phyloP scores from a whole-genome alignment of 1,140 invertebrate genomes.

The Dinothrombium tinctorium region DNA sequence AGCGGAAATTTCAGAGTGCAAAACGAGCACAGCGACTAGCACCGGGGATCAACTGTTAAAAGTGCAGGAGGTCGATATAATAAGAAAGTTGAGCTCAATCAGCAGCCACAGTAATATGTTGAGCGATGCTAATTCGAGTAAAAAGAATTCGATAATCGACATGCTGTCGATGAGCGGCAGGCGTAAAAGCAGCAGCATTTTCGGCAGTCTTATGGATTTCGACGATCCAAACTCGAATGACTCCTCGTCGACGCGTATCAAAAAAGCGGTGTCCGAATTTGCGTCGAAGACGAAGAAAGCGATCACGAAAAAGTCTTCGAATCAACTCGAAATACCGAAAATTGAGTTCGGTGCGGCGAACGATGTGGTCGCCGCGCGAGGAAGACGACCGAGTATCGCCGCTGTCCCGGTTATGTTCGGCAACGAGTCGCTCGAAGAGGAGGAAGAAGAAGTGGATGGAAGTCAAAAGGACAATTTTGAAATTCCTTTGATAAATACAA shows the following conservation, averaged over 20 bases:
- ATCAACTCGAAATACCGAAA: constrained; percentile 18
- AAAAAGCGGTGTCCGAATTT: constrained; percentile 10
- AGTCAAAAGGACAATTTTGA: neutral
- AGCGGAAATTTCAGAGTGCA: too few species aligned
- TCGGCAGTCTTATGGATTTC: constrained; percentile 5
- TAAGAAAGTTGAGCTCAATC: neutral
- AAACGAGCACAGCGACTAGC: too few species aligned
- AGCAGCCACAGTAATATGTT: neutral
- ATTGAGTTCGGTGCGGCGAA: constrained; percentile 15
- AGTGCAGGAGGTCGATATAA: neutral
- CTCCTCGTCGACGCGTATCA: constrained; percentile 9
- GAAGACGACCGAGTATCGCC: constrained; percentile 22
- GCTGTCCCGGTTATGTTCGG: constrained; percentile 25
- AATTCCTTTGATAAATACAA: constrained; percentile 29
- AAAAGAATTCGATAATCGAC: constrained; percentile 4
- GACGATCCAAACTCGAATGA: neutral
- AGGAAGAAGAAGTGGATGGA: constrained; percentile 10
- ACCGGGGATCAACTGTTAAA: too few species aligned
- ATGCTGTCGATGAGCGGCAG: constrained; percentile 2
- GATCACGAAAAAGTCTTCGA: constrained; percentile 13
- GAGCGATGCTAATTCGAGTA: neutral
- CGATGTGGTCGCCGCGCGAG: constrained; percentile 12
- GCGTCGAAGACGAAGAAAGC: constrained; percentile 16
- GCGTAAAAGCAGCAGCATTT: too few species aligned
- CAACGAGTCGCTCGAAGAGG: constrained; percentile 16